Evolutionary conservation across 2,113 vertebrate genomes (phyloP), one percentile per base, ranked within the genome.

Genomic region (Platysteira castanea): DNA sequence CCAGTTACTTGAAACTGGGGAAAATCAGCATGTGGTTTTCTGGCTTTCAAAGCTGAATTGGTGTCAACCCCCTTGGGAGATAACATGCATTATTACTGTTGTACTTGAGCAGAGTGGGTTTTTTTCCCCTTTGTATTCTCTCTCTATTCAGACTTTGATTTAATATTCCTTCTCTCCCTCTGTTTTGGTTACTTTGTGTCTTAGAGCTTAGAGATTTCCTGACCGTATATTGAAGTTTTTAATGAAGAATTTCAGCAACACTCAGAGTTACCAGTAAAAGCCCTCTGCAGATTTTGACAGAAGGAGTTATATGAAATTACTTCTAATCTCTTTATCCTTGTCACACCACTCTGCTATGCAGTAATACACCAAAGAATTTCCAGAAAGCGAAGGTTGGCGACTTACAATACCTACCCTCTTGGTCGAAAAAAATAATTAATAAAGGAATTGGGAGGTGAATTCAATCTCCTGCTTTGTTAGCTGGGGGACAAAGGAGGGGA

Each of bases 331-430:
- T 98, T 98, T 97, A 98, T 98, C 98, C 98, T 95, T 97, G 97
- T 98, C 98, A 98, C 98, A 98, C 97, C 95, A 92, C 90, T 95
- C 80, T 96, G 97, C 97, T 98, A 96, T 98, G 98, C 97, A 80
- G 84, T 98, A 98, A 98, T 98, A 98, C 98, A 98, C 97, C 94
- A 57, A 98, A 97, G 98, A 98, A 98, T 99, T 98, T 98, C 83
- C 96, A 97, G 97, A 96, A 97, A 96, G 94, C 76, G 65, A 90
- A 94, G 91, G 81, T 23, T 94, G 93, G 88, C 70, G 3, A 97
- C 95, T 93, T 95, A 89, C 35, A 90, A 61, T 95, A 89, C 81
- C 57, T 93, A 91, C 73, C 8, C 35, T 91, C 78, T 90, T 78
- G 44, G 59, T 37, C 77, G 76, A 82, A 91, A 85, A 77, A 85